A percentile compares a stretch with the other conserved stretches of the same genome.
These are phyloP conservation scores for Thunnus albacares DNA, from an alignment of 2,797 vertebrate species.

Conservation along the genomic window DNA sequence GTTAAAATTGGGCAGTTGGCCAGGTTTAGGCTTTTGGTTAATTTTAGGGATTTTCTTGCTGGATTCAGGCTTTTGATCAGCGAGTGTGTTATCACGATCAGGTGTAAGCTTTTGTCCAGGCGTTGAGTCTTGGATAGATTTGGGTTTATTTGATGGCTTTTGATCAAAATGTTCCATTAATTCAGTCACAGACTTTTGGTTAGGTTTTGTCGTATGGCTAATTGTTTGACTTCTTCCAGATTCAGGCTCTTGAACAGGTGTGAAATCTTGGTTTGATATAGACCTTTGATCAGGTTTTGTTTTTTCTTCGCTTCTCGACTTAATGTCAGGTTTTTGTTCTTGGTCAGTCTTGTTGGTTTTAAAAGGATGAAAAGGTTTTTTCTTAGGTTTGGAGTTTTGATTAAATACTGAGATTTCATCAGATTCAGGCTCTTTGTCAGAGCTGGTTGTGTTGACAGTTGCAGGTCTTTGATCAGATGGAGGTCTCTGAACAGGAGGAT, in stretches of 20 bases:
- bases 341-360: slow-evolving; percentile 20
- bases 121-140: slow-evolving; percentile 32
- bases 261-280: slow-evolving; percentile 21
- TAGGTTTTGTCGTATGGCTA: background rate
- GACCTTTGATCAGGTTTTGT: slow-evolving; percentile 27
- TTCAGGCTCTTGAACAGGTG: slow-evolving; percentile 21
- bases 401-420: slow-evolving; percentile 10
- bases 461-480: slow-evolving; percentile 32
- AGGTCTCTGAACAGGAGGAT: slow-evolving; percentile 38
- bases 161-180: slow-evolving; percentile 2
- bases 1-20: slow-evolving; percentile 28
- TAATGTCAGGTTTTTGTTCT: slow-evolving; percentile 25
- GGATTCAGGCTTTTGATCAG: slow-evolving; percentile 34
- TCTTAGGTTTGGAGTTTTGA: slow-evolving; percentile 37
- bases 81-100: background rate
- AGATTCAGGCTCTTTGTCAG: slow-evolving; percentile 32
- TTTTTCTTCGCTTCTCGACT: slow-evolving; percentile 26
- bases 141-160: background rate
- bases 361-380: background rate
- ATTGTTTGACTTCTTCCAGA: slow-evolving; percentile 19
- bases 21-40: slow-evolving; percentile 40
- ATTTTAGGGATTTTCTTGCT: slow-evolving; percentile 2
- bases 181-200: slow-evolving; percentile 21
- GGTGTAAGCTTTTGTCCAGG: slow-evolving; percentile 25
- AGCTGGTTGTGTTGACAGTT: slow-evolving; percentile 13